Percentiles rank a stretch among this genome's conserved stretches.
These are phyloP conservation scores for Conistra vaccinii DNA, from an alignment of 2,888 invertebrate species.

Conservation along the genomic window DNA sequence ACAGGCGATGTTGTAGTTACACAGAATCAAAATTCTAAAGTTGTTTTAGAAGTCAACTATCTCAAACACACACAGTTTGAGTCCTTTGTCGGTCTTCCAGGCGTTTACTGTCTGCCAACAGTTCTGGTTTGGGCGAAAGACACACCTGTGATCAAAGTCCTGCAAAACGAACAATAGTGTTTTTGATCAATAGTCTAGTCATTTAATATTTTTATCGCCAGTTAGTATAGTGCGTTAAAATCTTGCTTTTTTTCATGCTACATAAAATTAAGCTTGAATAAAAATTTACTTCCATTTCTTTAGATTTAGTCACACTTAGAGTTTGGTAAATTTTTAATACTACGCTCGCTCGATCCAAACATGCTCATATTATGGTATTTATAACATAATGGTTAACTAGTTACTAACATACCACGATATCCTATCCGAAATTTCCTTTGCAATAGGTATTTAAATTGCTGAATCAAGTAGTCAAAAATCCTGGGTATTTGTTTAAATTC, in stretches of 20 bases:
- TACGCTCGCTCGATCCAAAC: conserved; percentile 66
- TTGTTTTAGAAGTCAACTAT: neutral
- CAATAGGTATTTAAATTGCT: conserved; percentile 4
- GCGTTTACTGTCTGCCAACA: conserved; percentile 3
- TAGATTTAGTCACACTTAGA: conserved; percentile 49
- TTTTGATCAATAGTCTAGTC: conserved; percentile 37
- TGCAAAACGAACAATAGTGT: conserved; percentile 53
- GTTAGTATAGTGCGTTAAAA: conserved; percentile 42
- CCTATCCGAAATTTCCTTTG: conserved; percentile 31
- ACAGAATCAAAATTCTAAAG: neutral
- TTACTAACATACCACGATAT: conserved; percentile 48
- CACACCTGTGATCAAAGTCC: conserved; percentile 49
- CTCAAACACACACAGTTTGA: conserved; percentile 29
- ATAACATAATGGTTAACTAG: conserved; percentile 59
- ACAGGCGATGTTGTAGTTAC: conserved; percentile 1
- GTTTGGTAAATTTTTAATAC: conserved; percentile 35
- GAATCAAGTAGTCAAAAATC: neutral
- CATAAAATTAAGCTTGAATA: conserved; percentile 29
- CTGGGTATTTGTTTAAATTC: neutral
- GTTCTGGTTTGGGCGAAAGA: conserved; percentile 10
- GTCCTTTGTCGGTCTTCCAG: conserved; percentile 17
- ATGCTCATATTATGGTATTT: conserved; percentile 64
- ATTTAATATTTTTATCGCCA: conserved; percentile 27
- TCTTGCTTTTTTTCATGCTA: conserved; percentile 45
- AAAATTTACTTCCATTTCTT: conserved; percentile 40